Base-by-base conservation (phyloP, 1,140 invertebrate genomes). In the Orchestia grillus region DNA sequence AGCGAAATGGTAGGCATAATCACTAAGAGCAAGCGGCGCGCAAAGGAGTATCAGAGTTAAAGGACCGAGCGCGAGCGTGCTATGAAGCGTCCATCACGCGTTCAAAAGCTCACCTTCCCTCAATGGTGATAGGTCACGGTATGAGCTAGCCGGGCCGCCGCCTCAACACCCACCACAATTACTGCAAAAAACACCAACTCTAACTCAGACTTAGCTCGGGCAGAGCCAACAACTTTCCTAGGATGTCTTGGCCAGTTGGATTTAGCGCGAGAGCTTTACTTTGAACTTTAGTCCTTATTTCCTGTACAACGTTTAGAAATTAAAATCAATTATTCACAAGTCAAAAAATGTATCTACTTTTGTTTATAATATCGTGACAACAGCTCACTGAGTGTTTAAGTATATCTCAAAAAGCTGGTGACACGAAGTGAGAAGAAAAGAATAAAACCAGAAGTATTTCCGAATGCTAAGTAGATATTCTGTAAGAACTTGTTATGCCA, bases 51-150 rank as follows among this genome's bases (percentile, higher is more conserved):
- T 94, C 92, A 44, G 92, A 44, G 92, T 44, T 94, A 94, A 94
- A 94, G 92, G 44, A 94, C 43, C 44, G 92, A 45, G 19, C 36
- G 92, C 43, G 8, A 94, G 92, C 92, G 92, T 94, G 92, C 92
- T 40, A 47, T 44, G 92, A 45, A 44, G 92, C 44, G 92, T 94
- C 92, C 92, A 94, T 94, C 92, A 94, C 92, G 44, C 92, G 43
- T 94, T 94, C 92, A 94, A 94, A 94, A 94, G 92, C 92, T 94
- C 92, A 94, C 92, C 43, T 44, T 45, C 43, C 92, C 92, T 45
- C 43, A 47, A 94, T 94, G 92, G 92, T 94, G 92, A 94, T 94
- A 94, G 92, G 92, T 94, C 92, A 94, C 92, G 92, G 92, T 45
- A 94, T 94, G 43, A 44, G 62, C 62, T 77, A 77, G 62, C 62